A percentile compares a stretch with the other conserved stretches of the same genome.
phyloP scores from a whole-genome alignment of 2,113 vertebrate genomes.

The Cyanoderma ruficeps region DNA sequence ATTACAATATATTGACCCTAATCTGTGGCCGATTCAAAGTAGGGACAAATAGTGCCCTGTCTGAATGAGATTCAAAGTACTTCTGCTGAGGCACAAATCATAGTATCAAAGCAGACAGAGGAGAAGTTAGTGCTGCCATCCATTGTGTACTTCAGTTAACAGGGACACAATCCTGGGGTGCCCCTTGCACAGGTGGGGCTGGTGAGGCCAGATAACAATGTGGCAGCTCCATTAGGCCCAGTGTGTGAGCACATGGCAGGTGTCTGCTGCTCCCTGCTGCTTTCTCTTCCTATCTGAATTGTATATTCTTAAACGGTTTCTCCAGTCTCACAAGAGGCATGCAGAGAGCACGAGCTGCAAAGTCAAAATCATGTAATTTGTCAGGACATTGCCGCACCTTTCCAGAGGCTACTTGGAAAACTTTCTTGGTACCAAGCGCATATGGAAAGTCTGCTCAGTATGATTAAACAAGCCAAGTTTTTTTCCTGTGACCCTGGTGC shows the following conservation, averaged over 20 bases:
- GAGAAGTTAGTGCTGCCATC: background rate
- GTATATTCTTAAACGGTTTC: background rate
- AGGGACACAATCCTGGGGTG: background rate
- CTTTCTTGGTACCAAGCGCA: background rate
- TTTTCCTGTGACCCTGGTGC: background rate
- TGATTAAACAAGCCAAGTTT: background rate
- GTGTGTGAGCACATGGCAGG: background rate
- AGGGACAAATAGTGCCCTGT: background rate
- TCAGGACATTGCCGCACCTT: accelerated
- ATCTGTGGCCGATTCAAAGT: background rate
- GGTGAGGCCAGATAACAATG: background rate
- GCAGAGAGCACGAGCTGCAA: accelerated
- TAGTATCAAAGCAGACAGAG: background rate
- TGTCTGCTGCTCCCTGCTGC: background rate
- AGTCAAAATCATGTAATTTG: background rate
- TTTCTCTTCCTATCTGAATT: background rate
- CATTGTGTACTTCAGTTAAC: background rate
- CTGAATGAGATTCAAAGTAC: background rate
- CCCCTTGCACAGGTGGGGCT: background rate
- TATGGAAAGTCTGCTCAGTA: background rate
- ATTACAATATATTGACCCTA: background rate
- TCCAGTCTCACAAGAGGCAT: accelerated
- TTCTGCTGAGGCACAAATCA: background rate
- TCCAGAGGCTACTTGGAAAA: background rate
- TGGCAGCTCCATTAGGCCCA: background rate